Evolutionary conservation across 2,888 invertebrate genomes (phyloP), one percentile per base, ranked within the genome.

Genomic region (Agrenia bidenticulata): DNA sequence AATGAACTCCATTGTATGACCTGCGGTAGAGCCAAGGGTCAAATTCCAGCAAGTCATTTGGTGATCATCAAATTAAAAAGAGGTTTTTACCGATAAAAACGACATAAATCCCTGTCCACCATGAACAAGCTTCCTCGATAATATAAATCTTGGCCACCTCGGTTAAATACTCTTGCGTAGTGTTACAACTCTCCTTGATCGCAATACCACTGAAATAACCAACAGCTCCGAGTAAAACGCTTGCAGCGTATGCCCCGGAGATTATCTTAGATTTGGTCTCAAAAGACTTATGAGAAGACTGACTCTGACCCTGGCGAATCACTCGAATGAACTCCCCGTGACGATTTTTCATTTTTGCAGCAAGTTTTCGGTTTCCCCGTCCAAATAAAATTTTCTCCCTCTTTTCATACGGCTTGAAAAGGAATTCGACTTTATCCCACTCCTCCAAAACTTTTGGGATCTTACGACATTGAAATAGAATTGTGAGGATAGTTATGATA

Each of bases 91-190:
- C 70, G 13, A 66, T 32, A 19, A 66, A 15, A 19, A 66, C 13
- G 19, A 64, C 55, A 32, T 63, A 71, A 56, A 62, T 60, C 21
- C 68, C 70, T 21, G 60, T 61, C 67, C 67, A 71, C 61, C 68
- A 64, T 1, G 32, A 27, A 7, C 24, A 17, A 13, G 26, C 13
- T 54, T 66, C 60, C 41, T 61, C 23, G 19, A 71, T 55, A 7
- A 68, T 45, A 41, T 66, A 68, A 45, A 65, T 45, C 42, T 61
- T 41, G 1, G 67, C 42, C n/a, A 64, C 60, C n/a, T 59, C 41
- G n/a, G 58, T 57, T 26, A 68, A 66, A 37, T 59, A 61, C 11
- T 49, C 42, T n/a, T 45, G 49, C 7, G 23, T 19, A 1, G 67
- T 59, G 15, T 42, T 24, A 2, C 32, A 26, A 17, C 65, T 56